phyloP scores from a whole-genome alignment of 1,140 invertebrate genomes.

The Neomicropteryx cornuta region DNA sequence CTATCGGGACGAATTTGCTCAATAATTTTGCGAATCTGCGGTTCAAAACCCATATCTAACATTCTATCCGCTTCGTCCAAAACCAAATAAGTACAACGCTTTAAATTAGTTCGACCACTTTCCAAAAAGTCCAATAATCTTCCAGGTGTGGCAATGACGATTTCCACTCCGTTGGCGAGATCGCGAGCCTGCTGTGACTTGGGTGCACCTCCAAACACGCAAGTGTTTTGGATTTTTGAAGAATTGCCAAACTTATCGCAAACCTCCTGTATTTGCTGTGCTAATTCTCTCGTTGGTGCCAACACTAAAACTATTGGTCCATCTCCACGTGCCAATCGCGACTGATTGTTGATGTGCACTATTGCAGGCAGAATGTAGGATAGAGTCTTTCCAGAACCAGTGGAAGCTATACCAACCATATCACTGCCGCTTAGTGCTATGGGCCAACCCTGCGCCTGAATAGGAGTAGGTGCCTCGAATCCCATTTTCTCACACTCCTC shows the following conservation, averaged over 20 bases:
- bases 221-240: constrained; percentile 80
- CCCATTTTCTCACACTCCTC: constrained; percentile 68
- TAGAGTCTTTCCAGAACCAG: constrained; percentile 88
- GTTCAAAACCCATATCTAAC: constrained; percentile 99
- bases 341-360: constrained; percentile 89
- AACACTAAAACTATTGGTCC: constrained; percentile 86
- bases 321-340: constrained; percentile 70
- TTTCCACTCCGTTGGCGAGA: constrained; percentile 76
- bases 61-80: constrained; percentile 95
- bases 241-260: constrained; percentile 82
- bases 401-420: constrained; percentile 92
- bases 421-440: constrained; percentile 86
- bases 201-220: constrained; percentile 91
- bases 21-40: constrained; percentile 95
- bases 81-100: constrained; percentile 88
- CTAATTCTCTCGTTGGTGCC: constrained; percentile 90
- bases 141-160: constrained; percentile 91
- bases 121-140: constrained; percentile 94
- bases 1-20: constrained; percentile 79
- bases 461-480: constrained; percentile 79
- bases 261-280: constrained; percentile 95
- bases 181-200: constrained; percentile 75
- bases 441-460: constrained; percentile 87
- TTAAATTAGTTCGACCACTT: constrained; percentile 79
- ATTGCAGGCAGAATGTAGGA: constrained; percentile 77